Base-by-base conservation (phyloP, 2,113 vertebrate species). In the Dipodomys merriami region DNA sequence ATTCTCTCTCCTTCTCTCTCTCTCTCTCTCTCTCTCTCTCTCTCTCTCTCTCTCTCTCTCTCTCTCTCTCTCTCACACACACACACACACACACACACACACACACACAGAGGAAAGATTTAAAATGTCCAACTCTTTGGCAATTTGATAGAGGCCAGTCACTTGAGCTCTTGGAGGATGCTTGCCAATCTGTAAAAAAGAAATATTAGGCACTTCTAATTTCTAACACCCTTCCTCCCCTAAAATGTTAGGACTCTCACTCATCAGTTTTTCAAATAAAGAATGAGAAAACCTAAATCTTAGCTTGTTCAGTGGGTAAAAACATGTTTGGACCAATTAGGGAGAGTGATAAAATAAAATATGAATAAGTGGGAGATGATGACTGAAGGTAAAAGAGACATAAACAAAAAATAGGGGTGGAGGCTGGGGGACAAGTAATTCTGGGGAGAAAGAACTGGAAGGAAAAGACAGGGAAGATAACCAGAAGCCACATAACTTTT, bases 251-350 rank as follows among this genome's bases (percentile, higher is more conserved):
- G 4, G 39, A 25, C 27, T 83, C 19, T 80, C 80, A 91, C 30
- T 44, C 20, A 27, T 4, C 81, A 46, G 25, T 77, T 77, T 94
- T 72, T 57, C 83, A 84, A 68, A 49, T 30, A 18, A 39, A 79
- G 82, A 85, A 80, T 30, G 74, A 46, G n/a, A 84, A 49, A 83
- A 89, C n/a, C 62, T 6, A 91, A 64, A 72, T 62, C 62, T 35
- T 35, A 69, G 65, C 46, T 77, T 35, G 53, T 27, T 84, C n/a
- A 44, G 15, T 19, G 8, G 27, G 53, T 2, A 9, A n/a, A 25
- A 74, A 88, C 0, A 25, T 1, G 76, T 93, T 92, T 95, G 81
- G 86, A 84, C 95, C 97, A 83, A 1, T 79, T 90, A 91, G 85
- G 57, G 8, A 71, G 22, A 90, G n/a, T 67, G 83, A 46, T 53